Evolutionary conservation across 2,888 invertebrate genomes (phyloP).

Genomic region (Stenurella melanura): DNA sequence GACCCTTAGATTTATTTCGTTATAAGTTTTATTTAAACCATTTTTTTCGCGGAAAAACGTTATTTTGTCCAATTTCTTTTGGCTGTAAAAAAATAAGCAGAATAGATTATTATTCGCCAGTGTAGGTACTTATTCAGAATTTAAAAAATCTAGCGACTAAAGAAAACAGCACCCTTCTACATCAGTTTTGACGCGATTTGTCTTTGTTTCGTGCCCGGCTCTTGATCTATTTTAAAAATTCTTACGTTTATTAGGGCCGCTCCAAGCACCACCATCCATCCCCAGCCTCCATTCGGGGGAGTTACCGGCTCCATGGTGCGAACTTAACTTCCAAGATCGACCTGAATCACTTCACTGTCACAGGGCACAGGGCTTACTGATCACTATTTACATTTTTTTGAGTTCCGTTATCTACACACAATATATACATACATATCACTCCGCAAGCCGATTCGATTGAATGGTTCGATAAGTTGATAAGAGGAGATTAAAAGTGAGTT

Average conservation of each 20-base stretch:
- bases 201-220: no score
- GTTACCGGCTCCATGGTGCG: slow-evolving; percentile 57
- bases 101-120: no score
- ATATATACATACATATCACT: slow-evolving; percentile 39
- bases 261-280: slow-evolving; percentile 94
- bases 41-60: no score
- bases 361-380: slow-evolving; percentile 9
- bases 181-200: no score
- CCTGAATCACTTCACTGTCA: slow-evolving; percentile 19
- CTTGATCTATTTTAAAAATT: no score
- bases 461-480: slow-evolving; percentile 32
- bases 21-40: no score
- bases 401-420: background rate
- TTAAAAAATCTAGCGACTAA: no score
- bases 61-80: no score
- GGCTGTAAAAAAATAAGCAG: no score
- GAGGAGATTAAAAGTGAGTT: slow-evolving; percentile 16
- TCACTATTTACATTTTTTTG: slow-evolving; percentile 39
- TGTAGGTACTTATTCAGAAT: no score
- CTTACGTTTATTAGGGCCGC: slow-evolving; percentile 98
- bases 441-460: slow-evolving; percentile 1
- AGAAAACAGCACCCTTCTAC: no score
- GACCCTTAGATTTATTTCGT: no score
- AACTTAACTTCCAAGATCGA: background rate
- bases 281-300: slow-evolving; percentile 95